Percentiles rank a stretch among this genome's conserved stretches.
phyloP scores from a whole-genome alignment of 2,113 vertebrate genomes.

The Brienomyrus longianalis region DNA sequence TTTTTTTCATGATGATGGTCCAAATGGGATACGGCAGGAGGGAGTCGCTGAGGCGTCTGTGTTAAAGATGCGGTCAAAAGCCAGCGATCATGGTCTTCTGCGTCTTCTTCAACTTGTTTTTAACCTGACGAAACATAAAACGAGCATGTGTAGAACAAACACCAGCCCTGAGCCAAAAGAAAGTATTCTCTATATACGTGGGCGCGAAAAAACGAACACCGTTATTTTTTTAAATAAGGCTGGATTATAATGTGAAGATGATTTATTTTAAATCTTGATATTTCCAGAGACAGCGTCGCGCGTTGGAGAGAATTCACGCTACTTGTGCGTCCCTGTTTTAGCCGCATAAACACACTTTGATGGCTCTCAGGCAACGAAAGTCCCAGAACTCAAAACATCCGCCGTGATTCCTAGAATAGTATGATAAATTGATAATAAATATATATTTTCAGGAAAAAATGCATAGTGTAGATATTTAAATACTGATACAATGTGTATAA shows the following conservation, averaged over 20 bases:
- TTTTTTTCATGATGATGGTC: slow-evolving; percentile 58
- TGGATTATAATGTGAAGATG: background rate
- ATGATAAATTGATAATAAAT: background rate
- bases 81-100: slow-evolving; percentile 47
- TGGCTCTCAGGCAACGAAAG: background rate
- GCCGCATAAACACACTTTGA: background rate
- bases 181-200: background rate
- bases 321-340: background rate
- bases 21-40: slow-evolving; percentile 31
- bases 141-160: background rate
- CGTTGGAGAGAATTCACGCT: background rate
- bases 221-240: background rate
- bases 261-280: background rate
- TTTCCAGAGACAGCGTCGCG: background rate
- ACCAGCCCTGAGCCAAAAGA: background rate
- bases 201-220: background rate
- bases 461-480: background rate
- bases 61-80: slow-evolving; percentile 38
- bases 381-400: background rate
- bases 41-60: slow-evolving; percentile 33
- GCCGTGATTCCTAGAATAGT: background rate
- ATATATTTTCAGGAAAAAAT: background rate
- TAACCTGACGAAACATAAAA: background rate
- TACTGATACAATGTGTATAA: background rate
- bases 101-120: slow-evolving; percentile 12